Conservation (phyloP, 2,797 vertebrate genomes). For the Discoglossus pictus region DNA sequence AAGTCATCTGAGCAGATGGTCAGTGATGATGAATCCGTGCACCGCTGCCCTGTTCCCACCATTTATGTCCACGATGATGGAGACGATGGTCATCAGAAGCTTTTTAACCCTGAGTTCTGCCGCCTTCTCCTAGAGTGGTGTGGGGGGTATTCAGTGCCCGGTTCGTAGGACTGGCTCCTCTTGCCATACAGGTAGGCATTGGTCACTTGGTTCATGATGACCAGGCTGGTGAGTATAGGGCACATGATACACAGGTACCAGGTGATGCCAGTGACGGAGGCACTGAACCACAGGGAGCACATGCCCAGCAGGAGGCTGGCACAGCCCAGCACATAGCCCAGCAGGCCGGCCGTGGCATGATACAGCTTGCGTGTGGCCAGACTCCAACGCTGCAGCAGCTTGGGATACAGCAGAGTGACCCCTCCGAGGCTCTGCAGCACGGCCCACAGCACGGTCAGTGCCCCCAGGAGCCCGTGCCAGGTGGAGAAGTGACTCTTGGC, state of each 20-base stretch:
- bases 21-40: too few relatives aligned
- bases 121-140: too few relatives aligned
- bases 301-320: conserved; percentile 85
- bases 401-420: conserved; percentile 81
- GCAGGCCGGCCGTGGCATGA: conserved; percentile 85
- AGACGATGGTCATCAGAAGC: too few relatives aligned
- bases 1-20: too few relatives aligned
- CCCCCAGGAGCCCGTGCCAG: conserved; percentile 85
- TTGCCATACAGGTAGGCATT: conserved; percentile 87
- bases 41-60: too few relatives aligned
- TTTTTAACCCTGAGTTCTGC: too few relatives aligned
- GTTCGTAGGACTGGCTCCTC: conserved; percentile 77
- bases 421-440: conserved; percentile 79
- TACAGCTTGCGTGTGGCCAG: conserved; percentile 90
- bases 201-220: conserved; percentile 93
- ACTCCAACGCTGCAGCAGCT: conserved; percentile 86
- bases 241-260: conserved; percentile 87
- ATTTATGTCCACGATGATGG: too few relatives aligned
- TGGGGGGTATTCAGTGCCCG: not conserved
- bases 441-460: conserved; percentile 74
- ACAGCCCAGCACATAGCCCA: conserved; percentile 85
- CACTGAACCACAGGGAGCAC: conserved; percentile 86
- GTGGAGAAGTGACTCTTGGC: conserved; percentile 86
- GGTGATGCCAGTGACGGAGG: conserved; percentile 63
- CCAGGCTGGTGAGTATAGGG: conserved; percentile 75